Conservation (phyloP, 2,888 invertebrate genomes). For the Balanococcus diminutus region DNA sequence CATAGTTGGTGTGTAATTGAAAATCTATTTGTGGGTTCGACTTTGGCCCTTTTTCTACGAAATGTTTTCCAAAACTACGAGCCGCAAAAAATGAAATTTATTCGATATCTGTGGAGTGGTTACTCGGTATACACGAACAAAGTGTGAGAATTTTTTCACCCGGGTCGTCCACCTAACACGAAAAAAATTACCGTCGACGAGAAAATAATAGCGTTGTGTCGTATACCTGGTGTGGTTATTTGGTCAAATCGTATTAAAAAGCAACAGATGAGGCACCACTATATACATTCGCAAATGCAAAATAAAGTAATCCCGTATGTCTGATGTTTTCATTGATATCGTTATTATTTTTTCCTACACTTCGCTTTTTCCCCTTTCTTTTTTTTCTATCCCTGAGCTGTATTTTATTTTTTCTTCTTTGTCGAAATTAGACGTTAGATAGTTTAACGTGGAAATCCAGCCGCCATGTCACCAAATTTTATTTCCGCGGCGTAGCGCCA, state of each 20-base stretch:
- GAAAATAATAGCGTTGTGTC: constrained; percentile 9
- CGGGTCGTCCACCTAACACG: constrained; percentile 21
- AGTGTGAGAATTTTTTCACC: not conserved
- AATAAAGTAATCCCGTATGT: constrained; percentile 27
- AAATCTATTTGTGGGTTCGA: not conserved
- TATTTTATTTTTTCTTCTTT: not conserved
- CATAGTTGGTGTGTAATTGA: not conserved
- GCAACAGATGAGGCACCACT: constrained; percentile 26
- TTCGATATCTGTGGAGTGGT: not conserved
- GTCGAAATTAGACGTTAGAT: not conserved
- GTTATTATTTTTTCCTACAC: not conserved
- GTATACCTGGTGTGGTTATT: constrained; percentile 8
- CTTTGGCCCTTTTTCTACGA: not conserved
- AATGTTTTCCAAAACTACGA: not conserved
- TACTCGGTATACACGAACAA: not conserved
- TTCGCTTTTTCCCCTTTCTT: not conserved
- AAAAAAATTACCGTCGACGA: constrained; percentile 11
- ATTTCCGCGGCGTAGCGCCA: too few relatives aligned
- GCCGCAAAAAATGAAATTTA: not conserved
- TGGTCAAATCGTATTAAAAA: constrained; percentile 22
- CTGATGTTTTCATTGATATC: constrained; percentile 18
- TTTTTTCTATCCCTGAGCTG: not conserved
- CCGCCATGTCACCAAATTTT: too few relatives aligned
- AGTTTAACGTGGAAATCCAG: too few relatives aligned
- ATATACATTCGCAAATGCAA: not conserved